Evolutionary conservation across 2,113 vertebrate genomes (phyloP).

Genomic region (Takifugu bimaculatus): DNA sequence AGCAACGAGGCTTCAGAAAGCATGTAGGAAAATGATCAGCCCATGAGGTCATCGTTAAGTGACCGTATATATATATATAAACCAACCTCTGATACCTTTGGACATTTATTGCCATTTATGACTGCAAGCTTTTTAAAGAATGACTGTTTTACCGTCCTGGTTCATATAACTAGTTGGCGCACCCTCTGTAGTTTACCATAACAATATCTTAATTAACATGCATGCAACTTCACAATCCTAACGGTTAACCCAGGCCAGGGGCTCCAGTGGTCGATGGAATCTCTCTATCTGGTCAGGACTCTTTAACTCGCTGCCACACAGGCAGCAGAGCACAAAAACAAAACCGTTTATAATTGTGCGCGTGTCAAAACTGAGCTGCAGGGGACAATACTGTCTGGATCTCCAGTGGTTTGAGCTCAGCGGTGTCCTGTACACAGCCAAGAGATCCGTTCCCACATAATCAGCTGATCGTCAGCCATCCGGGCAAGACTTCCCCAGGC

Average conservation of each 20-base stretch:
- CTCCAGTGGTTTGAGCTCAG: conserved; percentile 29
- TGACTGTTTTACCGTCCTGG: no score
- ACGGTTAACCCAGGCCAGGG: no score
- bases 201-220: no score
- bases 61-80: no score
- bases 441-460: conserved; percentile 49
- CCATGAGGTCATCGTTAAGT: not conserved
- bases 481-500: conserved; percentile 37
- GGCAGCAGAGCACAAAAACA: conserved; percentile 17
- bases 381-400: conserved; percentile 37
- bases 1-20: conserved; percentile 12
- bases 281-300: not conserved
- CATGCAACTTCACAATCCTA: no score
- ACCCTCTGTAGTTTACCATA: no score
- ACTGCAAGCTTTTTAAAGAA: no score
- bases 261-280: no score
- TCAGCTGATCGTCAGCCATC: conserved; percentile 47
- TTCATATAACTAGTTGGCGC: no score
- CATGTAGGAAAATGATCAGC: conserved; percentile 5
- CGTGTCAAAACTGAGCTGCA: conserved; percentile 44
- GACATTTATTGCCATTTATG: no score
- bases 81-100: no score
- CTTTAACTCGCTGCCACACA: conserved; percentile 19
- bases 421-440: conserved; percentile 31
- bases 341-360: conserved; percentile 28